Percentiles rank a stretch among this genome's conserved stretches.
Conservation (phyloP, 1,140 invertebrate species). For the Brachionus paranguensis region DNA sequence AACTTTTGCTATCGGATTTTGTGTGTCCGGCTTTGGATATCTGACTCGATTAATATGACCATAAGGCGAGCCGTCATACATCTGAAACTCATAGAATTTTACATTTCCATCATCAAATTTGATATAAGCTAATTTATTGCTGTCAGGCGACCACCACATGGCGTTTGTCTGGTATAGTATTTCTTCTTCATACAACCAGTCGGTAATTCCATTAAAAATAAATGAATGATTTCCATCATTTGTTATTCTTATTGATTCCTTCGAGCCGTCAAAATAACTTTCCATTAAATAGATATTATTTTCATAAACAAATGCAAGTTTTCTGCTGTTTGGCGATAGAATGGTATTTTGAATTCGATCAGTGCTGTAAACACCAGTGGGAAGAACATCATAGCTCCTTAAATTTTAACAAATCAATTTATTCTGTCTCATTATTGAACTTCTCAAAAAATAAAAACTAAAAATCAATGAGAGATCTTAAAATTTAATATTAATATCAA, state of each 20-base stretch:
- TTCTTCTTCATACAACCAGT: constrained; percentile 40
- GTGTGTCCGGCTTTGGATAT: constrained; percentile 26
- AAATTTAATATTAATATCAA: too few species aligned
- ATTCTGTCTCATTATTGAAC: too few species aligned
- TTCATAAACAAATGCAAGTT: constrained; percentile 35
- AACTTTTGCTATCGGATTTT: background rate
- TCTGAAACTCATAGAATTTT: background rate
- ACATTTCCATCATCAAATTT: constrained; percentile 36
- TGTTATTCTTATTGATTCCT: constrained; percentile 10
- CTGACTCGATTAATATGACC: constrained; percentile 3
- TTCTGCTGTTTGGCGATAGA: constrained; percentile 26
- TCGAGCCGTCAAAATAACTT: constrained; percentile 4
- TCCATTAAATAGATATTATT: constrained; percentile 34
- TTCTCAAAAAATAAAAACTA: too few species aligned
- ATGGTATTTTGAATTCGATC: constrained; percentile 28
- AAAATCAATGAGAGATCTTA: too few species aligned
- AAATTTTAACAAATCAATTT: too few species aligned
- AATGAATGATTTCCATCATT: background rate
- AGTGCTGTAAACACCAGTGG: background rate
- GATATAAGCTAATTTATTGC: constrained; percentile 1
- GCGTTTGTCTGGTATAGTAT: constrained; percentile 32
- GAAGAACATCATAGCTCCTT: constrained; percentile 32
- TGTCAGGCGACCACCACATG: constrained; percentile 39
- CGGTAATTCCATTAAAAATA: constrained; percentile 31
- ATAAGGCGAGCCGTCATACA: constrained; percentile 30